A percentile compares a stretch with the other conserved stretches of the same genome.
phyloP scores from a whole-genome alignment of 2,888 invertebrate species.

The Aspidiotus destructor region DNA sequence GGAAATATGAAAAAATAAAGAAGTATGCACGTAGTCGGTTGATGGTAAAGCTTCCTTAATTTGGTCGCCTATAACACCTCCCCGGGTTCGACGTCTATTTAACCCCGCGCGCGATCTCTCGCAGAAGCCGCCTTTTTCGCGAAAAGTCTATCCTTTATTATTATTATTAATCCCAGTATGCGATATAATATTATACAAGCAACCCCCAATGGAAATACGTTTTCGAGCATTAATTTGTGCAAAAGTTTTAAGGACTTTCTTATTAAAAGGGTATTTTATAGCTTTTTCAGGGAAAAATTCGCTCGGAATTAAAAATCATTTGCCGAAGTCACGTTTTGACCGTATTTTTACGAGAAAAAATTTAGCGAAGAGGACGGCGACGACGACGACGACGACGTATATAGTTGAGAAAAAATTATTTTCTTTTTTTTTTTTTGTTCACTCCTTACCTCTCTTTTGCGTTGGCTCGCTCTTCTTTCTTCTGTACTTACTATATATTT shows the following conservation, averaged over 20 bases:
- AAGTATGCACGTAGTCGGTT: conserved; percentile 35
- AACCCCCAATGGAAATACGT: conserved; percentile 33
- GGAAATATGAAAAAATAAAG: conserved; percentile 40
- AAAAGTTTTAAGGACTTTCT: conserved; percentile 33
- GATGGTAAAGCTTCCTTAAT: conserved; percentile 32
- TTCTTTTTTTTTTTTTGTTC: conserved; percentile 19
- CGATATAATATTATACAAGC: conserved; percentile 33
- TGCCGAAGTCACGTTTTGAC: conserved; percentile 32
- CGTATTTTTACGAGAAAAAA: conserved; percentile 28
- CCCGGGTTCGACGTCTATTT: conserved; percentile 31
- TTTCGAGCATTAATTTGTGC: conserved; percentile 33
- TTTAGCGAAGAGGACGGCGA: conserved; percentile 6
- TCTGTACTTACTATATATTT: conserved; percentile 5
- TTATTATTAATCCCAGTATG: conserved; percentile 33
- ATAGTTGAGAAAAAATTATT: conserved; percentile 7
- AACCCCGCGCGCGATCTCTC: conserved; percentile 25
- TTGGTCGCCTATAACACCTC: conserved; percentile 32
- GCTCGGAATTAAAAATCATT: conserved; percentile 32
- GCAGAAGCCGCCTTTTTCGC: conserved; percentile 30
- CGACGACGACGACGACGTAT: conserved; percentile 1
- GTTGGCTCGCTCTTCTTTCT: neutral
- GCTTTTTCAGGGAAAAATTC: conserved; percentile 31
- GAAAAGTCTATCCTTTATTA: conserved; percentile 32
- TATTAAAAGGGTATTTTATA: conserved; percentile 33
- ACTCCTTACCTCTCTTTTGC: neutral